Percentiles rank a stretch among this genome's conserved stretches.
These are phyloP conservation scores for Lamellibrachia satsuma DNA, from an alignment of 2,888 invertebrate genomes.

Conservation along the genomic window DNA sequence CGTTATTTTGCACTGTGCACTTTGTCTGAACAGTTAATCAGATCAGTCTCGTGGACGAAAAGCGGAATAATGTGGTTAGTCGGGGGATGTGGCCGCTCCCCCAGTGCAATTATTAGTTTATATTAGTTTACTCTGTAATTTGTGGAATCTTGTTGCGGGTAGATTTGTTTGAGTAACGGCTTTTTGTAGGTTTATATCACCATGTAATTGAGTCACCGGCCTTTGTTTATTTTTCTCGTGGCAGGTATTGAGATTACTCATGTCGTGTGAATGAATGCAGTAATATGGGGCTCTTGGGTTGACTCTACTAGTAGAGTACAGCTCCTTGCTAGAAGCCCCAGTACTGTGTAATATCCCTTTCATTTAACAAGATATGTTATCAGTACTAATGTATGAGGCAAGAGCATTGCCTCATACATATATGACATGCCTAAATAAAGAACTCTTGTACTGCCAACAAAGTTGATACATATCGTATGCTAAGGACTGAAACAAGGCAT, in stretches of 20 bases:
- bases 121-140: conserved; percentile 7
- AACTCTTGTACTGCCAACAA: not conserved
- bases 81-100: not conserved
- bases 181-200: conserved; percentile 9
- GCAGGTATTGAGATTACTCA: not conserved
- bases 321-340: not conserved
- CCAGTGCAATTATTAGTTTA: not conserved
- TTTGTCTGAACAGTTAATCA: conserved; percentile 1
- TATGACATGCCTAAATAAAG: not conserved
- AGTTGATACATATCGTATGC: not conserved
- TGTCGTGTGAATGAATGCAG: not conserved
- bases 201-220: not conserved
- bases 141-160: not conserved
- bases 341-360: not conserved
- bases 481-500: not conserved
- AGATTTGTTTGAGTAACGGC: conserved; percentile 13
- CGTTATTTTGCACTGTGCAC: not conserved
- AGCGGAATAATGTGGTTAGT: not conserved
- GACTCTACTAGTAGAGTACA: not conserved
- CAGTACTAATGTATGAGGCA: not conserved
- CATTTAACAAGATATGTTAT: not conserved
- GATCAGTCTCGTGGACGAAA: not conserved
- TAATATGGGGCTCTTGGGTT: not conserved
- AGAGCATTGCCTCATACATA: not conserved
- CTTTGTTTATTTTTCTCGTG: not conserved